Evolutionary conservation across 2,113 vertebrate species (phyloP), one percentile per base, ranked within the genome.

Genomic region (Lontra canadensis): DNA sequence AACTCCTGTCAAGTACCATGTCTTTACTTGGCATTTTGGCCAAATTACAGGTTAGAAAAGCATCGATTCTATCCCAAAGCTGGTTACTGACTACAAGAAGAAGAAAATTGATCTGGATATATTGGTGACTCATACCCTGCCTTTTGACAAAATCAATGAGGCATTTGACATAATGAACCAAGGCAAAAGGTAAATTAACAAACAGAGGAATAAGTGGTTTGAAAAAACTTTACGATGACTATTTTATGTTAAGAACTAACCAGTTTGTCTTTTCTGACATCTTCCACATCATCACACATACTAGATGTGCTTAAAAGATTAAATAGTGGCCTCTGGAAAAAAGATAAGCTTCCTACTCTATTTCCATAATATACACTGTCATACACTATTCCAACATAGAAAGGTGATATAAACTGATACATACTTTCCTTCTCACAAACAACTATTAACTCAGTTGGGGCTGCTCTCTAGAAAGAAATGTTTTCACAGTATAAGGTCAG

Each of bases 71-170:
- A 96, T 99, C 20, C 97, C 99, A 85, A 95, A 98, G 76, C 97
- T 99, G 98, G 98, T 99, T 8, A 88, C 97, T 90, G 98, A 98
- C 92, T 99, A 99, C 92, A 97, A 98, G 96, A 98, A 99, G 73
- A 99, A 99, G 95, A 99, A 99, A 96, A 63, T 99, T 74, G 98
- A 98, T 97, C 81, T 99, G 97, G 99, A 99, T 92, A 98, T 98
- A 94, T 98, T 99, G 90, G 98, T 99, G 83, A 99, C 99, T 52
- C 98, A 99, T 67, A 98, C 96, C 10, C 97, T 99, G 98, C 97
- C 98, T 88, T 97, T 99, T 97, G 98, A 99, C 31, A 98, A 99
- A 96, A 92, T 99, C 97, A 99, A 98, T 76, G 98, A 99, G 4
- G 99, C 98, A 88, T 98, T 99, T 97, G 98, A 99, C n/a, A 95